phyloP scores from a whole-genome alignment of 2,888 invertebrate species.

The Scaptomyza reducta region DNA sequence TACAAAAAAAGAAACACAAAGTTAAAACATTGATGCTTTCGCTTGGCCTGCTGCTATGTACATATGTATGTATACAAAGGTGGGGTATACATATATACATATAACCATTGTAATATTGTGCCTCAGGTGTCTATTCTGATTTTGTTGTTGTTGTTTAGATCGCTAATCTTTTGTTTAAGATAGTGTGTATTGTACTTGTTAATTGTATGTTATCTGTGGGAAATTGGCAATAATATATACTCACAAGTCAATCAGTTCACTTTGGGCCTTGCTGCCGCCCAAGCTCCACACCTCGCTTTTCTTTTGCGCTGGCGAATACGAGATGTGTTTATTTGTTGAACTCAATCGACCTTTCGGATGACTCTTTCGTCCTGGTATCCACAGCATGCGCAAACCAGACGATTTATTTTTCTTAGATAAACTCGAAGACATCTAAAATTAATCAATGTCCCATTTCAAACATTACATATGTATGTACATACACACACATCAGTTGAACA shows the following conservation, averaged over 20 bases:
- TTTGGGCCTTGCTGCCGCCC: constrained; percentile 82
- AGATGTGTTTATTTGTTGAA: constrained; percentile 78
- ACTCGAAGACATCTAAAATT: constrained; percentile 77
- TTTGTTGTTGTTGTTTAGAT: background rate
- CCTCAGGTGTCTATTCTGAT: background rate
- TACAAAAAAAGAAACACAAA: constrained; percentile 12
- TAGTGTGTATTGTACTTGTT: background rate
- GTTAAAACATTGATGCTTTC: constrained; percentile 15
- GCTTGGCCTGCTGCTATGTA: constrained; percentile 27
- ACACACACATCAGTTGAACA: background rate
- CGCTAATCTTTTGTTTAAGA: too few species aligned
- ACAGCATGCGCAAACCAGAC: constrained; percentile 81
- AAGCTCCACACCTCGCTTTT: constrained; percentile 83
- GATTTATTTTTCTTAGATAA: constrained; percentile 76
- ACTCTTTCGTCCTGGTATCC: constrained; percentile 83
- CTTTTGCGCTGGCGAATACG: constrained; percentile 75
- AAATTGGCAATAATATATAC: constrained; percentile 49
- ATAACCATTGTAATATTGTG: background rate
- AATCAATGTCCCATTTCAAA: constrained; percentile 39
- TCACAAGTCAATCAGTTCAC: constrained; percentile 80
- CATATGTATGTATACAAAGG: background rate
- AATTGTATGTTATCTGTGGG: background rate
- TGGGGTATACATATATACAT: background rate
- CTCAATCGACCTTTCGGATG: constrained; percentile 81
- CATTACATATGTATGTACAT: constrained; percentile 3